Percentiles rank a stretch among this genome's conserved stretches.
Conservation (phyloP, 2,888 invertebrate species). For the Onthophagus sagittarius region DNA sequence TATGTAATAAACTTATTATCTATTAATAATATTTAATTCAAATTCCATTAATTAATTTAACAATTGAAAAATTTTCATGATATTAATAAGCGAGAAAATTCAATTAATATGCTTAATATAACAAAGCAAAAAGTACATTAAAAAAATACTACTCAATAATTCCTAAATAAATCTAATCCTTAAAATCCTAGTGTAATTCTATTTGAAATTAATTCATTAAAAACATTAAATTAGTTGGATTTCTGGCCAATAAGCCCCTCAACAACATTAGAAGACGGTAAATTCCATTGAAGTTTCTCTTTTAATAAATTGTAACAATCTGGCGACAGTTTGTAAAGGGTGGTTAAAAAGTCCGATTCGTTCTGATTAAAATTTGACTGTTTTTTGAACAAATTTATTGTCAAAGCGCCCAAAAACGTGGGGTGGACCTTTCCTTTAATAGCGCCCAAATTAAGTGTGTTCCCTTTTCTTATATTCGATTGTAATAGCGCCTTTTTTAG, state of each 20-base stretch:
- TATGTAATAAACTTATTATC: no score
- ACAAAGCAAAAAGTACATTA: not conserved
- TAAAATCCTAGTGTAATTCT: not conserved
- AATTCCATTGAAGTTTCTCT: slow-evolving; percentile 42
- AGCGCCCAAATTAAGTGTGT: slow-evolving; percentile 31
- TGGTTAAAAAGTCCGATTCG: slow-evolving; percentile 41
- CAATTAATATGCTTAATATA: no score
- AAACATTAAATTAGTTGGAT: not conserved
- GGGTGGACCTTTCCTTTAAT: slow-evolving; percentile 39
- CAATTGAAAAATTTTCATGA: no score
- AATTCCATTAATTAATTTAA: no score
- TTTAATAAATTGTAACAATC: slow-evolving; percentile 39
- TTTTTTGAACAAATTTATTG: slow-evolving; percentile 37
- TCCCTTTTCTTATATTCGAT: slow-evolving; percentile 20
- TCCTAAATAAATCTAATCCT: not conserved
- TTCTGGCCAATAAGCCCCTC: slow-evolving; percentile 7
- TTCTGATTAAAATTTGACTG: slow-evolving; percentile 35
- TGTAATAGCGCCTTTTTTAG: slow-evolving; percentile 39
- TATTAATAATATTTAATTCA: no score
- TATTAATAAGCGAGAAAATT: no score
- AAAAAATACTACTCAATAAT: not conserved
- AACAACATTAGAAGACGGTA: slow-evolving; percentile 34
- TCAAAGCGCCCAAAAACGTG: slow-evolving; percentile 38
- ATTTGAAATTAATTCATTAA: not conserved
- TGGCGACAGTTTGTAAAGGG: slow-evolving; percentile 40